phyloP scores from a whole-genome alignment of 2,797 vertebrate genomes.

The Paguma larvata region DNA sequence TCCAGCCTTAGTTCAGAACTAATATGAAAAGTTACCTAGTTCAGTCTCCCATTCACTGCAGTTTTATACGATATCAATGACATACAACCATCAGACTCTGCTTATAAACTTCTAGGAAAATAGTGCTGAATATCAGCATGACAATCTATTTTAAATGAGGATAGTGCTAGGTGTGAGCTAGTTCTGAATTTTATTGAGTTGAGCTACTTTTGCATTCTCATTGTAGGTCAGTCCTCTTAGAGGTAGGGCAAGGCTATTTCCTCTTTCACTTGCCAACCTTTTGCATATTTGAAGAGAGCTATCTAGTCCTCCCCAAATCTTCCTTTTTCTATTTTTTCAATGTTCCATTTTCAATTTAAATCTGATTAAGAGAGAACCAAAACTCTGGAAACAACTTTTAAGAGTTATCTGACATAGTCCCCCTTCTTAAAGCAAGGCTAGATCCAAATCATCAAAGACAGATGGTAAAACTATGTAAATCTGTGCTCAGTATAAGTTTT shows the following conservation, averaged over 20 bases:
- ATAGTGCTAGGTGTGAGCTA: background rate
- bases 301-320: background rate
- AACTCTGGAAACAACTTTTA: conserved; percentile 65
- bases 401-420: conserved; percentile 49
- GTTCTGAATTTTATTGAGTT: conserved; percentile 19
- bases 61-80: background rate
- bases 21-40: conserved; percentile 48
- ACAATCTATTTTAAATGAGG: conserved; percentile 14
- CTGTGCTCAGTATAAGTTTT: conserved; percentile 56
- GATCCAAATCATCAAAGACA: conserved; percentile 66
- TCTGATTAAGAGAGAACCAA: background rate
- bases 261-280: conserved; percentile 22
- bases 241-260: conserved; percentile 26
- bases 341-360: background rate
- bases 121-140: conserved; percentile 26
- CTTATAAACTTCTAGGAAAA: conserved; percentile 24
- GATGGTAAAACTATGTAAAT: conserved; percentile 76
- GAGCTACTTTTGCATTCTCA: conserved; percentile 13
- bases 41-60: background rate
- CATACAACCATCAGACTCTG: background rate
- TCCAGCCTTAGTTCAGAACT: conserved; percentile 28
- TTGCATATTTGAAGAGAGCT: conserved; percentile 14
- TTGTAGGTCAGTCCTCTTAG: conserved; percentile 12
- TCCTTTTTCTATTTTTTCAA: background rate
- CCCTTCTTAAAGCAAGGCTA: conserved; percentile 59